Conservation (phyloP, 2,888 invertebrate species). For the Parthenolecanium corni region DNA sequence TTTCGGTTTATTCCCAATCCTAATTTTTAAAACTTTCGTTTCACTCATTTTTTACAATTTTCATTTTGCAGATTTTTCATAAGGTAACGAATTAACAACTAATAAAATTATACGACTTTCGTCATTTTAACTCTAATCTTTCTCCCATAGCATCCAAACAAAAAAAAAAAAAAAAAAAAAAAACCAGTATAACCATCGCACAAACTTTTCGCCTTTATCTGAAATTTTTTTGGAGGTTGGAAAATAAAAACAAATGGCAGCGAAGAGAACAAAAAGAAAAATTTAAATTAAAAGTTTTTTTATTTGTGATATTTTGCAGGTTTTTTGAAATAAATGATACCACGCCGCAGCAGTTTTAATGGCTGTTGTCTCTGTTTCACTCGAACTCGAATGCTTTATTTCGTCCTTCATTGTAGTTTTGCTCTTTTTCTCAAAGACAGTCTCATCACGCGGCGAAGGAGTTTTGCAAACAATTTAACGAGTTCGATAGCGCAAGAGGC, state of each 20-base stretch:
- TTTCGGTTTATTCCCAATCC: slow-evolving; percentile 20
- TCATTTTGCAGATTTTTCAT: neutral
- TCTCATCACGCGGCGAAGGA: slow-evolving; percentile 13
- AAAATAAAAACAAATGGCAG: too few species aligned
- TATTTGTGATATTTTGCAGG: too few species aligned
- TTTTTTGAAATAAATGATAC: slow-evolving; percentile 1
- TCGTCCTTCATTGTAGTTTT: neutral
- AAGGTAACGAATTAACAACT: neutral
- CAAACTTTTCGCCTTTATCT: too few species aligned
- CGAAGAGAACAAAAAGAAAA: neutral
- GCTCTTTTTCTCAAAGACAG: slow-evolving; percentile 1
- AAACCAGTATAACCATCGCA: too few species aligned
- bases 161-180: too few species aligned
- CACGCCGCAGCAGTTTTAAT: too few species aligned
- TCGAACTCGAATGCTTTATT: too few species aligned
- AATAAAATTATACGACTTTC: slow-evolving; percentile 17
- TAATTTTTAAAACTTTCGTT: slow-evolving; percentile 18
- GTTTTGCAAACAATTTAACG: slow-evolving; percentile 24
- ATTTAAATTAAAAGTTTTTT: slow-evolving; percentile 11
- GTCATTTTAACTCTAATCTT: neutral
- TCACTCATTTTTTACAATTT: neutral
- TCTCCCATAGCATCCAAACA: neutral
- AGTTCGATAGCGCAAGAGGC: slow-evolving; percentile 24
- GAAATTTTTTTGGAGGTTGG: neutral
- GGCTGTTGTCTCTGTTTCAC: too few species aligned